Conservation (phyloP, 2,888 invertebrate genomes). For the Pimpla rufipes region DNA sequence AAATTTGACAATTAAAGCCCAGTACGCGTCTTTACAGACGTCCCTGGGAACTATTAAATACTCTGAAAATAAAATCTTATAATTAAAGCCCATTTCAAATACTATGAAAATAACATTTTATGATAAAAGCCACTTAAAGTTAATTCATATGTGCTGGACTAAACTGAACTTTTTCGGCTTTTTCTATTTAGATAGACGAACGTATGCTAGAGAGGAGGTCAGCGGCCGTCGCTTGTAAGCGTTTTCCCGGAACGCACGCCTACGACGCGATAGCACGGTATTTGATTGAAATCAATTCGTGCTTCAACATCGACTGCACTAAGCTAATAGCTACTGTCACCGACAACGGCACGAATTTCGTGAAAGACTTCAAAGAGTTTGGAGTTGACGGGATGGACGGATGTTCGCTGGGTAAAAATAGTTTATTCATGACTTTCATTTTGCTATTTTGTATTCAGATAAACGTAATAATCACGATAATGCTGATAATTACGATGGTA, state of each 20-base stretch:
- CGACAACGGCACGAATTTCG: slow-evolving; percentile 60
- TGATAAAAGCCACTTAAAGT: too few species aligned
- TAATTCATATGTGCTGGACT: too few species aligned
- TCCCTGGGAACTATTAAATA: too few species aligned
- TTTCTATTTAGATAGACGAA: slow-evolving; percentile 31
- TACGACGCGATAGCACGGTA: slow-evolving; percentile 34
- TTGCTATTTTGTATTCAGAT: too few species aligned
- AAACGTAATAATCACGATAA: too few species aligned
- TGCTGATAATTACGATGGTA: neutral
- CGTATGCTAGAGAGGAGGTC: slow-evolving; percentile 49
- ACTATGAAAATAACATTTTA: neutral
- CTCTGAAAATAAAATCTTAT: too few species aligned
- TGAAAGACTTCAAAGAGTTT: slow-evolving; percentile 50
- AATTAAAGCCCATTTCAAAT: too few species aligned
- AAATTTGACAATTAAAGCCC: neutral
- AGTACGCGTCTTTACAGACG: neutral
- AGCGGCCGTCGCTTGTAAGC: slow-evolving; percentile 50
- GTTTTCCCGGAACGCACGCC: slow-evolving; percentile 50
- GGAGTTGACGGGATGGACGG: slow-evolving; percentile 27
- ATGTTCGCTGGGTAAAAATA: neutral
- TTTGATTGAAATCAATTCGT: slow-evolving; percentile 29
- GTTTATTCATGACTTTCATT: too few species aligned
- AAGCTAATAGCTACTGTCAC: slow-evolving; percentile 52
- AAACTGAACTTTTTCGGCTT: neutral
- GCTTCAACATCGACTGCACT: slow-evolving; percentile 12